Evolutionary conservation across 2,113 vertebrate species (phyloP).

Genomic region (Megatriorchis doriae): DNA sequence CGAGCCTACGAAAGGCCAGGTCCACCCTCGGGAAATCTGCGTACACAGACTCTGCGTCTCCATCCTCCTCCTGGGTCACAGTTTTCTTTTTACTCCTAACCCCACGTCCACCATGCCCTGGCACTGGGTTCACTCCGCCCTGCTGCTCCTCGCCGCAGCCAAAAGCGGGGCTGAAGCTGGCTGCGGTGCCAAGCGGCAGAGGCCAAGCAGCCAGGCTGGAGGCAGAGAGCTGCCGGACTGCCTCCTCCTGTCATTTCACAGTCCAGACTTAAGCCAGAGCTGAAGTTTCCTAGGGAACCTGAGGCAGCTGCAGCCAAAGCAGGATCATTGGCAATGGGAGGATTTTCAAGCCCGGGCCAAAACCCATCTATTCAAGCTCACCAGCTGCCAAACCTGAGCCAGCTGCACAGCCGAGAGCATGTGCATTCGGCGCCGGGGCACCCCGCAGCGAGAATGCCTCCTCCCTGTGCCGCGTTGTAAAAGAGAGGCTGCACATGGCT

Average conservation of each 20-base stretch:
- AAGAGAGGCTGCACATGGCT: not conserved
- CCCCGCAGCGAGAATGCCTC: not conserved
- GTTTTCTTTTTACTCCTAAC: not conserved
- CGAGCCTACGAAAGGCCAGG: not conserved
- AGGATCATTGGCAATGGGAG: not conserved
- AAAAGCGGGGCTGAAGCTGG: not conserved
- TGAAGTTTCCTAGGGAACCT: slow-evolving; percentile 27
- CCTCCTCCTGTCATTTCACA: not conserved
- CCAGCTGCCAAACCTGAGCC: not conserved
- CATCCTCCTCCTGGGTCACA: not conserved
- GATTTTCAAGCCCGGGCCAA: not conserved
- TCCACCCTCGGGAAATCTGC: not conserved
- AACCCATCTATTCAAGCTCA: not conserved
- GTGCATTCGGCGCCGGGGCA: not conserved
- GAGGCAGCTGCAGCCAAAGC: not conserved
- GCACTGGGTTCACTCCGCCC: not conserved
- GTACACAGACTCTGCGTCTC: not conserved
- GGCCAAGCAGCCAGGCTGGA: not conserved
- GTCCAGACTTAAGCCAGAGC: not conserved
- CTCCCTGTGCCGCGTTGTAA: fast-evolving
- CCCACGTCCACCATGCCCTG: not conserved
- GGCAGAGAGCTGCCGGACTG: fast-evolving
- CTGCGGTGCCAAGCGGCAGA: not conserved
- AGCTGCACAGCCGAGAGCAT: not conserved
- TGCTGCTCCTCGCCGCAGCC: not conserved